Evolutionary conservation across 1,140 invertebrate genomes (phyloP).

Genomic region (Melanaphis sacchari): DNA sequence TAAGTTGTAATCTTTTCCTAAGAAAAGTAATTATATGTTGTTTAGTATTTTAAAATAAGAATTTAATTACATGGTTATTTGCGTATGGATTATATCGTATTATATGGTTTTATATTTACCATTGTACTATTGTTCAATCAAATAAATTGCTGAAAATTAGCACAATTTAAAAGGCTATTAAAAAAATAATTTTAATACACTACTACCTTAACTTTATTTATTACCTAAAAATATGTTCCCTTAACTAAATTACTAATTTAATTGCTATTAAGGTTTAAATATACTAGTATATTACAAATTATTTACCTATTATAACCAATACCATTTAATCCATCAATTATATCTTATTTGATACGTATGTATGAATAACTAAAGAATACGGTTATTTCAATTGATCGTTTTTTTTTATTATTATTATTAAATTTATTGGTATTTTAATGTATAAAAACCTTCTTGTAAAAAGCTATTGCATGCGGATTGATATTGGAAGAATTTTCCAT

Average conservation of each 20-base stretch:
- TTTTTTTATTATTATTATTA: not conserved
- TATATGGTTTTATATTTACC: not conserved
- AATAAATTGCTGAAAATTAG: not conserved
- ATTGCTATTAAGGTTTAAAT: too few relatives aligned
- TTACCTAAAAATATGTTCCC: too few relatives aligned
- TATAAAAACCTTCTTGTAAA: not conserved
- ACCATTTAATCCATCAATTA: not conserved
- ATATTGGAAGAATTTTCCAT: not conserved
- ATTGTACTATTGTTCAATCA: not conserved
- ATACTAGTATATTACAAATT: too few relatives aligned
- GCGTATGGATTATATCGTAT: not conserved
- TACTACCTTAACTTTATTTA: not conserved
- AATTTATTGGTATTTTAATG: not conserved
- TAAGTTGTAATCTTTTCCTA: not conserved
- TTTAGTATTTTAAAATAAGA: conserved; percentile 7
- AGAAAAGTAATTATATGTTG: not conserved
- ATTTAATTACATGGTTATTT: not conserved
- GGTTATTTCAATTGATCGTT: not conserved
- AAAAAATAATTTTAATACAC: not conserved
- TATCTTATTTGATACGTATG: not conserved
- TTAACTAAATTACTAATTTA: too few relatives aligned
- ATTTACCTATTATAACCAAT: not conserved
- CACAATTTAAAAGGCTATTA: not conserved
- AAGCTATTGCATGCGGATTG: not conserved
- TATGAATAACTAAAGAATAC: not conserved